These are phyloP conservation scores for Gila robusta DNA, from an alignment of 2,797 vertebrate species.

Conservation along the genomic window DNA sequence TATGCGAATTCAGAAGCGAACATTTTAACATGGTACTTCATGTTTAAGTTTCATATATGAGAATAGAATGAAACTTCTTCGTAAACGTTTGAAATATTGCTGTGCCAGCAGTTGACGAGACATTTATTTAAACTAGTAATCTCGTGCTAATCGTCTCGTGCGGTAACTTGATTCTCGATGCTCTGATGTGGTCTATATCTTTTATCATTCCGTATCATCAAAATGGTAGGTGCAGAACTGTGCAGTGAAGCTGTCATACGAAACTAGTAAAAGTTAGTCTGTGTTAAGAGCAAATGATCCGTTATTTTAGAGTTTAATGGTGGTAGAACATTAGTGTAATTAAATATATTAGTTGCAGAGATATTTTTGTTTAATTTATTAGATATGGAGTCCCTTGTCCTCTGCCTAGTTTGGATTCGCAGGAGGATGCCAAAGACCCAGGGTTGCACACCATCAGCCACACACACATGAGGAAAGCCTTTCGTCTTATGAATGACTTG, in stretches of 20 bases:
- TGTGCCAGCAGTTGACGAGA: not conserved
- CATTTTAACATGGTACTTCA: not conserved
- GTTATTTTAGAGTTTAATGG: not conserved
- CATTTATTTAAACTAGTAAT: not conserved
- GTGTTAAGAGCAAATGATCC: not conserved
- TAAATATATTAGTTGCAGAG: not conserved
- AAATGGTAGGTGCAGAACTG: not conserved
- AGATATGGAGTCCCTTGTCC: constrained; percentile 46
- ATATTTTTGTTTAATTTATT: not conserved
- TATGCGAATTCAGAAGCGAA: not conserved
- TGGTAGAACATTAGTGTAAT: not conserved
- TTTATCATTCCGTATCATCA: not conserved
- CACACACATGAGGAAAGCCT: constrained; percentile 94
- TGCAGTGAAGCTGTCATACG: not conserved
- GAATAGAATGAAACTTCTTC: not conserved
- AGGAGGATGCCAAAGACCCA: constrained; percentile 84
- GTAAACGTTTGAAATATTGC: not conserved
- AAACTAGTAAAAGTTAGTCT: not conserved
- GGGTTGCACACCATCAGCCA: constrained; percentile 87
- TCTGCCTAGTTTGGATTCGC: constrained; percentile 72
- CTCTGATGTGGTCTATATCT: not conserved
- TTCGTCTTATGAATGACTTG: constrained; percentile 95
- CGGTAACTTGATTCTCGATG: not conserved
- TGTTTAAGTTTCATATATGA: not conserved
- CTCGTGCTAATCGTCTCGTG: not conserved